Conservation (phyloP, 2,888 invertebrate species). For the Microctonus aethiopoides region DNA sequence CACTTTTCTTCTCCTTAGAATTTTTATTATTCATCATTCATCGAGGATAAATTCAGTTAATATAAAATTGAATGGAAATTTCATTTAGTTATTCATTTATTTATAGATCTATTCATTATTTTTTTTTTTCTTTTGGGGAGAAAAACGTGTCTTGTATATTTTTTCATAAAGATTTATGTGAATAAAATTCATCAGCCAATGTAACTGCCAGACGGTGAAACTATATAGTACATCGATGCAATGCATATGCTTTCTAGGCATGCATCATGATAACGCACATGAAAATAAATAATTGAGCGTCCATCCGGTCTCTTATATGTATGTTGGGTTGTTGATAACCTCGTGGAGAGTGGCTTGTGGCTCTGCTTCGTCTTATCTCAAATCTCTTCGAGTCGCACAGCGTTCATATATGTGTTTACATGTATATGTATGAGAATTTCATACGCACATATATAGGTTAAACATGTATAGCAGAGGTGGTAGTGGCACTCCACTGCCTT, state of each 20-base stretch:
- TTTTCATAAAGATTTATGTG: not conserved
- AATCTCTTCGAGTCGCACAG: constrained; percentile 53
- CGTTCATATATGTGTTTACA: constrained; percentile 10
- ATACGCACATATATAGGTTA: not conserved
- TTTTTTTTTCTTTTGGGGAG: not conserved
- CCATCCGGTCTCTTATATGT: constrained; percentile 53
- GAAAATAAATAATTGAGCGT: constrained; percentile 64
- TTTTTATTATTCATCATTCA: not conserved
- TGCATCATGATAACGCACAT: constrained; percentile 55
- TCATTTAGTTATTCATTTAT: no score
- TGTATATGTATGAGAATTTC: not conserved
- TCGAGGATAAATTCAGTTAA: not conserved
- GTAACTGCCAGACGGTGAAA: constrained; percentile 4
- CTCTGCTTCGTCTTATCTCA: constrained; percentile 54
- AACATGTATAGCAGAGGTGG: not conserved
- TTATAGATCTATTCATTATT: not conserved
- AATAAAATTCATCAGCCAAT: not conserved
- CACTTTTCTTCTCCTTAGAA: not conserved
- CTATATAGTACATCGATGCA: constrained; percentile 4
- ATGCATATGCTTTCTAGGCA: constrained; percentile 2
- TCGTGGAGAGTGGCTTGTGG: constrained; percentile 41
- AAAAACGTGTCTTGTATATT: not conserved
- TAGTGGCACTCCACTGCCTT: not conserved
- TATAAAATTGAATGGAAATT: no score
- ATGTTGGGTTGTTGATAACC: constrained; percentile 61